These are phyloP conservation scores for Axea sp. DNA, from an alignment of 2,888 invertebrate genomes.

Conservation along the genomic window DNA sequence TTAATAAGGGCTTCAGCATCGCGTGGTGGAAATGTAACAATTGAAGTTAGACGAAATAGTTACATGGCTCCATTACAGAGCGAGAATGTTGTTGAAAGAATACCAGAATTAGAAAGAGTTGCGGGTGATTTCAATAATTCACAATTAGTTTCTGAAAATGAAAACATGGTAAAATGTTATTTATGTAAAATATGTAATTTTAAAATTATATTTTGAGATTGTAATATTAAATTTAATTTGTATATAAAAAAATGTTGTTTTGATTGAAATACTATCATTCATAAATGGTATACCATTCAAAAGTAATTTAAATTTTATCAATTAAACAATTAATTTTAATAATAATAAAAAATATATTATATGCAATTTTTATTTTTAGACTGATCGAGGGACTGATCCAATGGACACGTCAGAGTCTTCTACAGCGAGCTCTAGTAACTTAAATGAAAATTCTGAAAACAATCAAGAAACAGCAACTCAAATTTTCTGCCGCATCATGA, in stretches of 20 bases:
- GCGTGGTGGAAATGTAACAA: slow-evolving; percentile 64
- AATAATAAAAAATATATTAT: too few species aligned
- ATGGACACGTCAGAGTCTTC: slow-evolving; percentile 82
- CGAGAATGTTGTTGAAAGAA: slow-evolving; percentile 60
- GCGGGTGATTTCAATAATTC: slow-evolving; percentile 12
- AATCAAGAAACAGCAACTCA: slow-evolving; percentile 16
- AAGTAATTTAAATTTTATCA: slow-evolving; percentile 2
- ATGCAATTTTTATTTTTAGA: slow-evolving; percentile 80
- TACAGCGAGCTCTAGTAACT: slow-evolving; percentile 42
- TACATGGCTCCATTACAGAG: too few species aligned
- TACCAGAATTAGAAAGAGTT: slow-evolving; percentile 58
- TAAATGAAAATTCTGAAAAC: too few species aligned
- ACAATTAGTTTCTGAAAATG: slow-evolving; percentile 67
- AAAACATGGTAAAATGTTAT: slow-evolving; percentile 77
- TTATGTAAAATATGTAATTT: neutral
- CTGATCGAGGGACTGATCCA: slow-evolving; percentile 86
- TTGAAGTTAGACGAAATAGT: slow-evolving; percentile 67
- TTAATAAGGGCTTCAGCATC: slow-evolving; percentile 24
- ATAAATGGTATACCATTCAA: too few species aligned
- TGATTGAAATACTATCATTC: too few species aligned
- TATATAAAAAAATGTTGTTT: too few species aligned
- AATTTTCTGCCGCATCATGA: too few species aligned
- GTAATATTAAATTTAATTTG: too few species aligned
- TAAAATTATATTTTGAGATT: neutral
- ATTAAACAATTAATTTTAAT: neutral